phyloP scores from a whole-genome alignment of 2,113 vertebrate species.

The Corapipo altera region DNA sequence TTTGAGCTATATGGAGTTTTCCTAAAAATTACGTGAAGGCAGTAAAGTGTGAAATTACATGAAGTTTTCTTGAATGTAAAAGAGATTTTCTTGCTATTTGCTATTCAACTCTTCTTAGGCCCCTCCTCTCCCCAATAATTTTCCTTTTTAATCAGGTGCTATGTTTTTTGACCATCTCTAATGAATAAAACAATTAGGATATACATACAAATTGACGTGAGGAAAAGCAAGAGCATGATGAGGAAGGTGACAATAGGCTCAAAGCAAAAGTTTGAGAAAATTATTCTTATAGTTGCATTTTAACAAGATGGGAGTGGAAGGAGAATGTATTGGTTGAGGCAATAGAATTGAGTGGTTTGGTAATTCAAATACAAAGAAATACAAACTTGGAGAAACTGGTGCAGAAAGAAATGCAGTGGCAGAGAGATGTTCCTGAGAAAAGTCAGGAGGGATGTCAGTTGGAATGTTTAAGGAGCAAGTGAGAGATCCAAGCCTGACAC shows the following conservation, averaged over 20 bases:
- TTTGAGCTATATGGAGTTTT: not conserved
- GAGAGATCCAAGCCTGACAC: not conserved
- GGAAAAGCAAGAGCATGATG: not conserved
- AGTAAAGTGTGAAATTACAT: conserved; percentile 2
- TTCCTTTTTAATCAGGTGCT: not conserved
- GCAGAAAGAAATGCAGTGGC: not conserved
- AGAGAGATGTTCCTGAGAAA: not conserved
- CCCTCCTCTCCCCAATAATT: not conserved
- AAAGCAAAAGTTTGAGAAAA: not conserved
- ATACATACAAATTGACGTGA: not conserved
- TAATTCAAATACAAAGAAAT: not conserved
- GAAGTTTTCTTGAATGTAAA: not conserved
- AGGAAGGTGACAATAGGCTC: not conserved
- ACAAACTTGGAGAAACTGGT: not conserved
- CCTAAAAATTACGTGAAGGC: not conserved
- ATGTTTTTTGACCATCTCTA: not conserved
- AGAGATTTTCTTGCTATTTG: not conserved
- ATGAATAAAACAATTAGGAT: not conserved
- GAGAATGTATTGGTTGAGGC: not conserved
- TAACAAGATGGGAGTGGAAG: not conserved
- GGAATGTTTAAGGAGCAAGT: not conserved
- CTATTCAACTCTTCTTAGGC: not conserved
- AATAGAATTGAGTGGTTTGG: not conserved
- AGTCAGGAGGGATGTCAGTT: not conserved
- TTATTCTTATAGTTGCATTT: not conserved